Evolutionary conservation across 2,113 vertebrate species (phyloP), one percentile per base, ranked within the genome.

Genomic region (Indicator maculatus): DNA sequence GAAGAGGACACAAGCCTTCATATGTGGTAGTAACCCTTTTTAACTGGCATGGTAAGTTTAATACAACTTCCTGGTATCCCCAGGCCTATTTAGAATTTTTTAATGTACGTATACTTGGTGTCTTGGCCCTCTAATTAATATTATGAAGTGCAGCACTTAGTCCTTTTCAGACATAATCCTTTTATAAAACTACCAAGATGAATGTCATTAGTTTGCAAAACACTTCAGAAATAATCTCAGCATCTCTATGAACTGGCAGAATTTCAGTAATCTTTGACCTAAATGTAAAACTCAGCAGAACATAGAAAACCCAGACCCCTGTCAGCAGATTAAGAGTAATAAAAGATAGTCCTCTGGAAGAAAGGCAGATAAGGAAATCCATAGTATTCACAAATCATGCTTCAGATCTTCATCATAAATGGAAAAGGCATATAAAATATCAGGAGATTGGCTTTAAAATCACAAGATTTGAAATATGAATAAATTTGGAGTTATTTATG

Each of bases 401-500:
- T 69, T 81, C 65, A 69, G 60, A 74, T 33, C 58, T 53, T 53
- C 76, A 71, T n/a, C 41, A 63, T 39, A 59, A 93, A 87, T 38
- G 7, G 41, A 60, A 83, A 2, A 41, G 7, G 4, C 33, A 44
- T 15, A 19, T 52, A 61, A 76, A 81, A 63, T 33, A 60, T 15
- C 3, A 89, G 8, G 23, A 91, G 13, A 55, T 31, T 31, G 13
- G 23, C 65, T 91, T 93, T 31, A 45, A 88, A 93, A 88, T 63
- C 1, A 21, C 38, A 36, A 81, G 27, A 72, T 73, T 41, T 84
- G 44, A 86, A 81, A 66, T 59, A 78, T 1, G 5, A 94, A 86
- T 84, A 86, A 69, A 77, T 90, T 72, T 45, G 23, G 33, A 60
- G 24, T 77, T 67, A 83, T 95, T 90, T 93, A 83, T 95, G 72